Evolutionary conservation across 2,888 invertebrate genomes (phyloP), one percentile per base, ranked within the genome.

Genomic region (Dynastes hyllus): DNA sequence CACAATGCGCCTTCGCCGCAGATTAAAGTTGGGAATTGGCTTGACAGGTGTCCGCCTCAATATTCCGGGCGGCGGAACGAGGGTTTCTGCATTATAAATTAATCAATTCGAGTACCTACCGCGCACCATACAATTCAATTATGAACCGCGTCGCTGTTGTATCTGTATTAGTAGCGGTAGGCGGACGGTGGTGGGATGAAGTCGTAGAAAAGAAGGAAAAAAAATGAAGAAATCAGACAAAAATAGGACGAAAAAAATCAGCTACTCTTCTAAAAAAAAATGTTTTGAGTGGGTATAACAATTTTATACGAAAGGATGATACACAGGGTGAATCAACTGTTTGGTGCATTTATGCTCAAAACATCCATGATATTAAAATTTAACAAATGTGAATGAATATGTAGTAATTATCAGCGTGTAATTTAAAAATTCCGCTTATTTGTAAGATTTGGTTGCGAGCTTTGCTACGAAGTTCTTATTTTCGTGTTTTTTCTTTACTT

Each of bases 1-100:
- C 40, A 67, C 76, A 80, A 67, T 67, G 45, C 50, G 63, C 22
- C 55, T 82, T 81, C 45, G 22, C 66, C 66, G 40, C 55, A 53
- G 55, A 58, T 27, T 55, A 73, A 73, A 73, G 71, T 58, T 53
- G 51, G 73, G 58, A 55, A 55, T 55, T 73, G 61, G 58, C 73
- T 45, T 73, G 73, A 73, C 73, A 73, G 58, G 73, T 73, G 73
- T 61, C 73, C 40, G 58, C 51, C 61, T 73, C 73, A 58, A 73
- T 70, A 50, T 73, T 27, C 40, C 37, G 58, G 55, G 16, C 55
- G n/a, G 55, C 58, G 11, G 55, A 53, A 73, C 61, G 53, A 58
- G 73, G 73, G 73, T 73, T 55, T 11, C 55, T 37, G 37, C 53
- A 51, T 71, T 71, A 45, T 51, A 71, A 71, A 73, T 73, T 73